Conservation (phyloP, 2,888 invertebrate species). For the Pseudanteris insignis region DNA sequence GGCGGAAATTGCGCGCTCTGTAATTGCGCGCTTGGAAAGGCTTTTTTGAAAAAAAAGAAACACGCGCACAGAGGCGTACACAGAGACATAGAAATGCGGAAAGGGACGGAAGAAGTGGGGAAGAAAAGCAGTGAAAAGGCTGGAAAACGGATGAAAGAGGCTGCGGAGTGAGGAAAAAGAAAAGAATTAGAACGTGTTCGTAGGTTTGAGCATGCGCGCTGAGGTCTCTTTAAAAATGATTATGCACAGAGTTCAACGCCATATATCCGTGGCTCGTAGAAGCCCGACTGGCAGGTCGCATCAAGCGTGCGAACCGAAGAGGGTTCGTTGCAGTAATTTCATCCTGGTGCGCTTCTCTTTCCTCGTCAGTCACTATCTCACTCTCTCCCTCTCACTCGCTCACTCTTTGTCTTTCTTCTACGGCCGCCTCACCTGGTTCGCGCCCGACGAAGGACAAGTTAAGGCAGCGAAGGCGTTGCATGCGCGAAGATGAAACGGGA, state of each 20-base stretch:
- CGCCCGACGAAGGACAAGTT: slow-evolving; percentile 57
- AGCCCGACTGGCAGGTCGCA: slow-evolving; percentile 40
- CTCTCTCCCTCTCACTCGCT: too few species aligned
- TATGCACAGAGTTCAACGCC: slow-evolving; percentile 32
- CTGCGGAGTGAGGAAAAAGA: too few species aligned
- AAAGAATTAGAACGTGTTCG: slow-evolving; percentile 29
- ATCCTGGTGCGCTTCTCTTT: slow-evolving; percentile 31
- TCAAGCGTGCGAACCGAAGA: slow-evolving; percentile 42
- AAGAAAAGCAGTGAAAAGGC: slow-evolving; percentile 1
- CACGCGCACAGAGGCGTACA: too few species aligned
- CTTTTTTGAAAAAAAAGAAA: slow-evolving; percentile 18
- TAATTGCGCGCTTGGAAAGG: slow-evolving; percentile 33
- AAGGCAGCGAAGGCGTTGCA: slow-evolving; percentile 54
- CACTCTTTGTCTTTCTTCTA: slow-evolving; percentile 20
- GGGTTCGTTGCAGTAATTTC: slow-evolving; percentile 43
- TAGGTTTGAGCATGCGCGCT: slow-evolving; percentile 11
- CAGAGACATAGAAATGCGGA: slow-evolving; percentile 12
- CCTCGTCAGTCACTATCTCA: too few species aligned
- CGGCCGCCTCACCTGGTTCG: slow-evolving; percentile 45
- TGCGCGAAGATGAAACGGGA: slow-evolving; percentile 34
- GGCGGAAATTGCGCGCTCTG: slow-evolving; percentile 30
- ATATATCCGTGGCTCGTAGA: slow-evolving; percentile 38
- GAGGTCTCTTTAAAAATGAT: slow-evolving; percentile 49
- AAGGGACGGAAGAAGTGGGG: slow-evolving; percentile 1
- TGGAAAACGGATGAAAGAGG: slow-evolving; percentile 10